phyloP scores from a whole-genome alignment of 2,888 invertebrate genomes.

The Ommatoiulus sabulosus region DNA sequence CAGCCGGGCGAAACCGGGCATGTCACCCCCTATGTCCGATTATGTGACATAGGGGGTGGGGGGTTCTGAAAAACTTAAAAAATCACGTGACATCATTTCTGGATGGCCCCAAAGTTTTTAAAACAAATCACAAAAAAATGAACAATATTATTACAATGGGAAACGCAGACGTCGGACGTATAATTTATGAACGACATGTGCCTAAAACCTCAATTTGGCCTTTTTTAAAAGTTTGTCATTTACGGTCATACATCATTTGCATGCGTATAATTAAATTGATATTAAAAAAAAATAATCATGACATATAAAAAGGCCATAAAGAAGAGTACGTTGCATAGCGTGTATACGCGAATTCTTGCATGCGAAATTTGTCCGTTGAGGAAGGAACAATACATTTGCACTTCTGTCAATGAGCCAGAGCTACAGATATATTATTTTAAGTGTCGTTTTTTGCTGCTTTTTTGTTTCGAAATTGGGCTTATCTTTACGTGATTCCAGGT shows the following conservation, averaged over 20 bases:
- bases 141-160: neutral
- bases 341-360: neutral
- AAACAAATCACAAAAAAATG: too few relatives aligned
- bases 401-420: constrained; percentile 20
- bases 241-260: constrained; percentile 17
- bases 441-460: constrained; percentile 2
- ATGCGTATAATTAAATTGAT: neutral
- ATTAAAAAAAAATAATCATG: neutral
- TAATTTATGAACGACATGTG: neutral
- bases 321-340: neutral
- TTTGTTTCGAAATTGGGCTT: constrained; percentile 33
- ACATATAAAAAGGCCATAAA: constrained; percentile 37
- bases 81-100: too few relatives aligned
- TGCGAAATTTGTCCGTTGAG: constrained; percentile 2
- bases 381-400: constrained; percentile 37
- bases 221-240: constrained; percentile 12
- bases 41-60: too few relatives aligned
- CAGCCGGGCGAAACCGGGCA: too few relatives aligned
- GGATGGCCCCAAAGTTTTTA: too few relatives aligned
- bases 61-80: too few relatives aligned
- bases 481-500: constrained; percentile 34
- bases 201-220: constrained; percentile 35
- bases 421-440: constrained; percentile 3
- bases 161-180: neutral
- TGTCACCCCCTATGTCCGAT: too few relatives aligned